Evolutionary conservation across 2,888 invertebrate species (phyloP), one percentile per base, ranked within the genome.

Genomic region (Campaea margaritaria): DNA sequence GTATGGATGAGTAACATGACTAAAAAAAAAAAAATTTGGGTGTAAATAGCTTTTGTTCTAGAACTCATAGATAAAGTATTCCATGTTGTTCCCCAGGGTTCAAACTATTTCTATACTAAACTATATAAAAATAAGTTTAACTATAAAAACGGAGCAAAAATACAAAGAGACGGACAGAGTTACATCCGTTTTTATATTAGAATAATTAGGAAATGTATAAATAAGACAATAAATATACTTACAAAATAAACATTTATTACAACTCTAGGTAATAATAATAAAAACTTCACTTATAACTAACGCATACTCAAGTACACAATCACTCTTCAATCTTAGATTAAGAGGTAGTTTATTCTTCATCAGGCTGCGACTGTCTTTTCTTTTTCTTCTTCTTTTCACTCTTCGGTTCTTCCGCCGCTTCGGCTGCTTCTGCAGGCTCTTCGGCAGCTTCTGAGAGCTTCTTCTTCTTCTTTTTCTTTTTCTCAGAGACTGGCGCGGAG

Each of bases 391-490:
- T 91, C 74, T 89, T 90, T 51, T 90, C 89, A 42, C 86, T 88
- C 63, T 85, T 86, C 0, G 66, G 68, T 41, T 67, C 71, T 16
- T 72, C 75, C 14, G 64, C 64, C 51, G 76, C 64, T 44, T 67
- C 67, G 9, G 58, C 39, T 3, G 63, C 70, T 27, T 79, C 82
- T 14, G 74, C 69, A 27, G 80, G 78, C 0, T 70, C 74, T 45
- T 74, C 77, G 8, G 83, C 80, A 1, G 75, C 71, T 52, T 89
- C 87, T 27, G 88, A 89, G 65, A 93, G 93, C 68, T 91, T 93
- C 78, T 91, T 93, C 73, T 93, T 93, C 74, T 93, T 93, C 71
- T 93, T 93, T 65, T 87, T 88, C 72, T 93, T 93, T 61, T 93
- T 93, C 69, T 93, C 93, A 14, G 87, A 86, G 12, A 75, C 69